Evolutionary conservation across 1,140 invertebrate genomes (phyloP).

Genomic region (Drosophila baimaii): DNA sequence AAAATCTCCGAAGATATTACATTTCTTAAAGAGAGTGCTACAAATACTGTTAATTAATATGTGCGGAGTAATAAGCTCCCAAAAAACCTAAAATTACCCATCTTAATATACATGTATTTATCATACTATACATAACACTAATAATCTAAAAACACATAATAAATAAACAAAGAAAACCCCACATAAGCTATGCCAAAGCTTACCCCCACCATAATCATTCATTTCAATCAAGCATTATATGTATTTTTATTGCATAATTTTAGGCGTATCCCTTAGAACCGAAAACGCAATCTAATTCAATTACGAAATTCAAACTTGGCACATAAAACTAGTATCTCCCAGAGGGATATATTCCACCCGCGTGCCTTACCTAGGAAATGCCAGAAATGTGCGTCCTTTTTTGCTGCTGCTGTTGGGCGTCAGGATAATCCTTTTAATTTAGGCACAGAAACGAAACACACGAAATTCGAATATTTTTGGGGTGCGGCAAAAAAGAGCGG

Average conservation of each 20-base stretch:
- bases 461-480: constrained; percentile 49
- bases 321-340: constrained; percentile 28
- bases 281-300: constrained; percentile 40
- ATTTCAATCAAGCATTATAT: constrained; percentile 15
- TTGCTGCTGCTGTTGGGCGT: constrained; percentile 19
- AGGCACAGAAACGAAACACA: constrained; percentile 41
- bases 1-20: no score
- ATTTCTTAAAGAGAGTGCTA: no score
- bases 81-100: no score
- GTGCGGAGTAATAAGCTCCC: no score
- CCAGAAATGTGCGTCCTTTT: constrained; percentile 26
- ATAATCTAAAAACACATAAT: not conserved
- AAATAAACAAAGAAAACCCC: not conserved
- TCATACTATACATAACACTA: no score
- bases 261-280: constrained; percentile 27
- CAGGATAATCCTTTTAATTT: constrained; percentile 73
- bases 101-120: no score
- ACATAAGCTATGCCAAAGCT: not conserved
- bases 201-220: not conserved
- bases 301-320: constrained; percentile 20
- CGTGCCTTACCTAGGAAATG: constrained; percentile 50
- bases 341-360: constrained; percentile 4
- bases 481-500: constrained; percentile 63
- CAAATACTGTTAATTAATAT: no score
- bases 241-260: constrained; percentile 49